Conservation (phyloP, 2,888 invertebrate species). For the Busseola fusca region DNA sequence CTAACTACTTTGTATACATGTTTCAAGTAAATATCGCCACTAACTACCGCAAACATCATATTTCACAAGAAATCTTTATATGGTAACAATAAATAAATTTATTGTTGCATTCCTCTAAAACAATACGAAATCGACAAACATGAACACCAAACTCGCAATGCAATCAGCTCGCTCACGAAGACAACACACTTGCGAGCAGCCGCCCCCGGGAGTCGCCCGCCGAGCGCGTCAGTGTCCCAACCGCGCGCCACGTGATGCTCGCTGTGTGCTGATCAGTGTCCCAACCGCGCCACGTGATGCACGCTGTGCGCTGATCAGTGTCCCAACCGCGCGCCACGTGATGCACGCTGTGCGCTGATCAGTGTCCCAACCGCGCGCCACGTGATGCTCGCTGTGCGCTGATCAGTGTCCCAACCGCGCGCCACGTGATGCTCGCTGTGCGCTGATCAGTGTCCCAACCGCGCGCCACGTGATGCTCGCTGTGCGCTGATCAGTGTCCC, state of each 20-base stretch:
- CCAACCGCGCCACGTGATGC: too few relatives aligned
- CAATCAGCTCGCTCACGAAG: slow-evolving; percentile 12
- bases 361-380: too few relatives aligned
- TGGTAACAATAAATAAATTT: slow-evolving; percentile 30
- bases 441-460: not conserved
- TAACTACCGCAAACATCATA: slow-evolving; percentile 38
- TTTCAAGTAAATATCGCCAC: slow-evolving; percentile 35
- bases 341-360: slow-evolving; percentile 9
- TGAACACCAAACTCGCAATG: slow-evolving; percentile 27
- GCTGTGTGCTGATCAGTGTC: too few relatives aligned
- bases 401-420: too few relatives aligned
- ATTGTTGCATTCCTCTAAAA: slow-evolving; percentile 48
- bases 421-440: not conserved
- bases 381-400: too few relatives aligned
- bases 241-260: too few relatives aligned
- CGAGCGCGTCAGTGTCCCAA: not conserved
- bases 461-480: not conserved
- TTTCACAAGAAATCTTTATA: slow-evolving; percentile 31
- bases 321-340: not conserved
- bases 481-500: not conserved
- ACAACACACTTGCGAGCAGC: not conserved
- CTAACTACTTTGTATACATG: slow-evolving; percentile 57
- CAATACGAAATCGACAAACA: slow-evolving; percentile 31
- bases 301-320: too few relatives aligned
- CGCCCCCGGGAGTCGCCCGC: not conserved